Conservation (phyloP, 2,113 vertebrate species). For the Chionomys nivalis region DNA sequence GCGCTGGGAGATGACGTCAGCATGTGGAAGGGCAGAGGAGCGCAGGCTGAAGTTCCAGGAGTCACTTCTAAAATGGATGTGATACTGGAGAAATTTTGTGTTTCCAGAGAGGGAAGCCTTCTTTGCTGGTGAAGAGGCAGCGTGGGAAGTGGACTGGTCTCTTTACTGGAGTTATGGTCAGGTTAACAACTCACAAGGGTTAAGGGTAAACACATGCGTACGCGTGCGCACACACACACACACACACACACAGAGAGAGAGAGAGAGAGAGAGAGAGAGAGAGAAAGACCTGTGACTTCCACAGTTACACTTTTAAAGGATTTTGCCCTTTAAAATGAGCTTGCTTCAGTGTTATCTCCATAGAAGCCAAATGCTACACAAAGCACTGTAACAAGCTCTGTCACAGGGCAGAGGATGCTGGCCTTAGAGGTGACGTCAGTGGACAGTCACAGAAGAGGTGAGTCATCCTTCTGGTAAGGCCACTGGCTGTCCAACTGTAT, state of each 20-base stretch:
- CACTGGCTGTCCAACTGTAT: background rate
- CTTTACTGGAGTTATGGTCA: background rate
- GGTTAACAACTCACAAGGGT: background rate
- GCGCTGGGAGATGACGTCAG: background rate
- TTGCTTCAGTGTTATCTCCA: background rate
- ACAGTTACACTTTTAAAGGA: background rate
- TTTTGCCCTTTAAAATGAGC: background rate
- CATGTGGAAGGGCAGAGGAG: fast-evolving
- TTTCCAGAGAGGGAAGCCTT: background rate
- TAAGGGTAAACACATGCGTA: background rate
- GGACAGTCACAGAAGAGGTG: background rate
- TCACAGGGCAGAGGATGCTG: background rate
- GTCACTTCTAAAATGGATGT: background rate
- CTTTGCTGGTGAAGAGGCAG: background rate
- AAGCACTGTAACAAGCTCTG: background rate
- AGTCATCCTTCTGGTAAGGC: conserved; percentile 38
- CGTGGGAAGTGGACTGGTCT: background rate
- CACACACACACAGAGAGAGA: background rate
- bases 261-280: too few species aligned
- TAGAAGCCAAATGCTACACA: background rate
- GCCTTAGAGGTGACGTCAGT: background rate
- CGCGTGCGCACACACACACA: background rate
- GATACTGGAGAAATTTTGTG: background rate
- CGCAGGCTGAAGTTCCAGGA: background rate
- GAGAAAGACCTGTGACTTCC: background rate